These are phyloP conservation scores for Neuroterus valhalla DNA, from an alignment of 1,140 invertebrate genomes.

Conservation along the genomic window DNA sequence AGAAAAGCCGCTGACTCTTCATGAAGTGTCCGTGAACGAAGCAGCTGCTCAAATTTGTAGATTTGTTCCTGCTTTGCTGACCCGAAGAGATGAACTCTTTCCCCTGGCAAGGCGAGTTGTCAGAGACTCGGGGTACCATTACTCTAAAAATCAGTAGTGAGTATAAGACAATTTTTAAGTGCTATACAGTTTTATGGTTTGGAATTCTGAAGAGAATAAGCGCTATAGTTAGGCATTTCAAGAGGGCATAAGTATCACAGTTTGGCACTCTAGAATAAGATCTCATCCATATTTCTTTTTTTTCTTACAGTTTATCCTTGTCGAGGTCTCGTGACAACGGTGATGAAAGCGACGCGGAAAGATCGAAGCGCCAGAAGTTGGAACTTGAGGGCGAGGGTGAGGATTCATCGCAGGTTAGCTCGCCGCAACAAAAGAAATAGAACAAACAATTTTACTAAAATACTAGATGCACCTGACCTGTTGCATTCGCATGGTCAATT, in stretches of 20 bases:
- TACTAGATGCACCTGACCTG: slow-evolving; percentile 46
- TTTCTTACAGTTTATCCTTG: slow-evolving; percentile 67
- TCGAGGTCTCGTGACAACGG: slow-evolving; percentile 70
- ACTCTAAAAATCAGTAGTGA: slow-evolving; percentile 81
- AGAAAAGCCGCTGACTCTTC: slow-evolving; percentile 95
- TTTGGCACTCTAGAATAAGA: no score
- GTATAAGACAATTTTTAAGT: slow-evolving; percentile 51
- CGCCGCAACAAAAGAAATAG: slow-evolving; percentile 62
- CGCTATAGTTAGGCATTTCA: no score
- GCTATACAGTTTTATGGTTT: no score
- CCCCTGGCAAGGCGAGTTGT: slow-evolving; percentile 96
- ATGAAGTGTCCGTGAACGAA: slow-evolving; percentile 98
- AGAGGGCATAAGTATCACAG: no score
- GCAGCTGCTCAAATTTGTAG: slow-evolving; percentile 96
- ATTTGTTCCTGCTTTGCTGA: slow-evolving; percentile 91
- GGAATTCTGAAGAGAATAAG: no score
- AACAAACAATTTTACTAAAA: slow-evolving; percentile 43
- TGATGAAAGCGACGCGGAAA: slow-evolving; percentile 72
- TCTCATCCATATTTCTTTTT: no score
- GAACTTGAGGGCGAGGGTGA: slow-evolving; percentile 74
- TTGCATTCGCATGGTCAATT: slow-evolving; percentile 63
- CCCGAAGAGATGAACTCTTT: slow-evolving; percentile 95
- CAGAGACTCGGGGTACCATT: slow-evolving; percentile 93
- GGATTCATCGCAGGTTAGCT: slow-evolving; percentile 77
- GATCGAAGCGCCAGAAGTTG: slow-evolving; percentile 67